Percentiles rank a stretch among this genome's conserved stretches.
These are phyloP conservation scores for Poecilobothrus nobilitatus DNA, from an alignment of 2,888 invertebrate genomes.

Conservation along the genomic window DNA sequence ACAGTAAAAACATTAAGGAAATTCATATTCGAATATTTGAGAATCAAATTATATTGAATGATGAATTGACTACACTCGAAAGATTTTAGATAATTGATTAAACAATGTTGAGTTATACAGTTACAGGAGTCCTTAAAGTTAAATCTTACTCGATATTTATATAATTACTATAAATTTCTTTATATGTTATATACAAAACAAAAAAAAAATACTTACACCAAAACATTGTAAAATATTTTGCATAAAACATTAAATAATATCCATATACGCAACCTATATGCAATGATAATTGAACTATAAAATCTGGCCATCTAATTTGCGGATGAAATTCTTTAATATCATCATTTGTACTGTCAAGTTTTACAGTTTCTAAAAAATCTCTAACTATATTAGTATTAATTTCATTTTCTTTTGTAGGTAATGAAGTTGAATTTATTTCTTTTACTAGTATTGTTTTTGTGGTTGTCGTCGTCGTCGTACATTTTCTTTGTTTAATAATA, in stretches of 20 bases:
- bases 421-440: background rate
- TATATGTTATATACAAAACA: too few species aligned
- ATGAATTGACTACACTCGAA: too few species aligned
- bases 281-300: slow-evolving; percentile 59
- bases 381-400: background rate
- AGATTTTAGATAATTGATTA: too few species aligned
- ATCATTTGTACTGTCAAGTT: background rate
- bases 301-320: slow-evolving; percentile 63
- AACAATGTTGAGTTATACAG: too few species aligned
- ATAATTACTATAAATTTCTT: too few species aligned
- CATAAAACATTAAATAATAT: slow-evolving; percentile 55
- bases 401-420: background rate
- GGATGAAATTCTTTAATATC: slow-evolving; percentile 47
- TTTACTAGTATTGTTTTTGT: too few species aligned
- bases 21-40: too few species aligned
- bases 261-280: slow-evolving; percentile 64
- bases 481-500: slow-evolving; percentile 1
- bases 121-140: too few species aligned
- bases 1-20: too few species aligned
- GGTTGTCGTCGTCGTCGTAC: background rate
- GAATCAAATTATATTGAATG: too few species aligned
- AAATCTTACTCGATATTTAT: too few species aligned
- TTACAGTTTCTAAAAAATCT: slow-evolving; percentile 7
- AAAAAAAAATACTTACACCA: slow-evolving; percentile 56
- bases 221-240: slow-evolving; percentile 55